Percentiles rank a stretch among this genome's conserved stretches.
These are phyloP conservation scores for Luidia sarsii DNA, from an alignment of 53 echinoderm and acorn worm genomes.

Conservation along the genomic window DNA sequence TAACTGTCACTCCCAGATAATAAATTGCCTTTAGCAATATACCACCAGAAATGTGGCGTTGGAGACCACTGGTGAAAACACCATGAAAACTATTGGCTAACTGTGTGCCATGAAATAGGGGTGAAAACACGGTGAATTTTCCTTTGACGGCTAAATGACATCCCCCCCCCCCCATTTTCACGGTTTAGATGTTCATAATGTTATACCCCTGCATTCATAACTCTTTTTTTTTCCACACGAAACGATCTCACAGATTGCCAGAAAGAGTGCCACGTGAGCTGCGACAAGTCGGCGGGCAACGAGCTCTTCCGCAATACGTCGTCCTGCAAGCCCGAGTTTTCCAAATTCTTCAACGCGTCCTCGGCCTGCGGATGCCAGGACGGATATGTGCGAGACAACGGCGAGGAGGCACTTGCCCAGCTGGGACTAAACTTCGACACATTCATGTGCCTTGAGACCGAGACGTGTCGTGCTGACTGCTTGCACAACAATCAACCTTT, in stretches of 20 bases:
- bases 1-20: too few species aligned
- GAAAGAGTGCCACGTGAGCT: constrained; percentile 16
- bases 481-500: constrained; percentile 3
- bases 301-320: constrained; percentile 10
- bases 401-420: constrained; percentile 3
- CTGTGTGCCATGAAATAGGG: too few species aligned
- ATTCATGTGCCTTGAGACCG: constrained; percentile 28
- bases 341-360: constrained; percentile 37
- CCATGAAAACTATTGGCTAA: too few species aligned
- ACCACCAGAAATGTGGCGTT: too few species aligned
- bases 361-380: constrained; percentile 19
- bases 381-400: constrained; percentile 22
- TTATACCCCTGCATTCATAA: too few species aligned
- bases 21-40: too few species aligned
- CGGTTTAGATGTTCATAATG: too few species aligned
- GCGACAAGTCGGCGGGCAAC: constrained; percentile 10
- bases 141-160: too few species aligned
- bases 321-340: constrained; percentile 35
- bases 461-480: constrained; percentile 35
- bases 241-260: constrained; percentile 15
- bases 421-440: constrained; percentile 40
- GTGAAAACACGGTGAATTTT: too few species aligned
- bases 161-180: too few species aligned
- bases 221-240: too few species aligned
- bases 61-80: too few species aligned